These are phyloP conservation scores for Nemotelus pantherinus DNA, from an alignment of 2,888 invertebrate genomes.

Conservation along the genomic window DNA sequence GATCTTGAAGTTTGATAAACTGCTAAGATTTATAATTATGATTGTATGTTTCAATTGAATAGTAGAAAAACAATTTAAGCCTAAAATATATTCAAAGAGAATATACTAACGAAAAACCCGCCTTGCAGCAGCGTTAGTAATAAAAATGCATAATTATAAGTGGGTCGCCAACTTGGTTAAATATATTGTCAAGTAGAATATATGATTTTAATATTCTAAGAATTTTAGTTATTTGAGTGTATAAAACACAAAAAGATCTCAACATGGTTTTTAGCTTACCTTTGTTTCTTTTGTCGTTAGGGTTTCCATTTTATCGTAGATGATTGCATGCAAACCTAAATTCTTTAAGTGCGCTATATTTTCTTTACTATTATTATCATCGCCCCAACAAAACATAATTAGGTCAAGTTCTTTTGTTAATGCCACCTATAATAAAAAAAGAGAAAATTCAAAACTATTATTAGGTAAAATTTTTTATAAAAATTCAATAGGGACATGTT, in stretches of 20 bases:
- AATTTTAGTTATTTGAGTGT: not conserved
- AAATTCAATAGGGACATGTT: too few species aligned
- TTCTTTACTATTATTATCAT: constrained; percentile 89
- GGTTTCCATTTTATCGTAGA: constrained; percentile 90
- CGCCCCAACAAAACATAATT: constrained; percentile 97
- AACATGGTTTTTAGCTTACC: constrained; percentile 53
- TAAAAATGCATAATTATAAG: constrained; percentile 7
- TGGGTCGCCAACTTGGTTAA: not conserved
- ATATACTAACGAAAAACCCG: constrained; percentile 49
- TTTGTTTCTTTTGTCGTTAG: constrained; percentile 62
- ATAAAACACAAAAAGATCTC: not conserved
- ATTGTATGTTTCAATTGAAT: too few species aligned
- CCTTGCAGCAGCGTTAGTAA: constrained; percentile 44
- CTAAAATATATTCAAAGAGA: constrained; percentile 16
- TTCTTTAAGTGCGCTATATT: constrained; percentile 87
- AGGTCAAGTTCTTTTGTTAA: constrained; percentile 82
- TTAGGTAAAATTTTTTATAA: too few species aligned
- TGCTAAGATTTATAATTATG: too few species aligned
- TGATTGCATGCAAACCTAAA: constrained; percentile 93
- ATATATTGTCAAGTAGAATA: not conserved
- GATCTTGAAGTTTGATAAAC: too few species aligned
- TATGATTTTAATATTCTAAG: not conserved
- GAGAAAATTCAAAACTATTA: constrained; percentile 47
- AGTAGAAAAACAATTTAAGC: not conserved
- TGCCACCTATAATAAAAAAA: constrained; percentile 69